Conservation (phyloP, 64 coral and sea anemone genomes). For the Stylophora pistillata region DNA sequence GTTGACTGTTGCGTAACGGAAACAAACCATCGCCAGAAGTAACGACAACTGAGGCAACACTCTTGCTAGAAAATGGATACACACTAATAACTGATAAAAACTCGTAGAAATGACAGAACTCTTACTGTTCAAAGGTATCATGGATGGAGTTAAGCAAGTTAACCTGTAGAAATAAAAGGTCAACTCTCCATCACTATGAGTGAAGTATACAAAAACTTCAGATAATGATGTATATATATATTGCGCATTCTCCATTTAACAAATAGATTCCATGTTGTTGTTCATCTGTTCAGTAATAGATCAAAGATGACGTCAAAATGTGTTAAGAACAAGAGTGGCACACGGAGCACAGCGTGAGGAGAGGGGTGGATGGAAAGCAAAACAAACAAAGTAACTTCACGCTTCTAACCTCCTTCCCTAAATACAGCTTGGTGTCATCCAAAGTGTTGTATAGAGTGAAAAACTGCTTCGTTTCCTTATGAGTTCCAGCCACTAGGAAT, state of each 20-base stretch:
- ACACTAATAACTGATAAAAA: not conserved
- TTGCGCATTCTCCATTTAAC: too few species aligned
- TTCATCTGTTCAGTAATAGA: not conserved
- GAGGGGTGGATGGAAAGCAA: not conserved
- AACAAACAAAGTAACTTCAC: not conserved
- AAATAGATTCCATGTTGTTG: too few species aligned
- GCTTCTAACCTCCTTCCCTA: slow-evolving; percentile 86
- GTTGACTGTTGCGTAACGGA: not conserved
- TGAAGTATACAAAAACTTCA: too few species aligned
- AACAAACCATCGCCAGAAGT: not conserved
- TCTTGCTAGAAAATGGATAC: not conserved
- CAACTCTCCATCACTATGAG: not conserved
- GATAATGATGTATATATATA: too few species aligned
- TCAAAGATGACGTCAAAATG: not conserved
- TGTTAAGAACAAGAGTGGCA: too few species aligned
- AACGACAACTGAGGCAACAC: not conserved
- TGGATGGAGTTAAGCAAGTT: slow-evolving; percentile 97
- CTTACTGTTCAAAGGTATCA: slow-evolving; percentile 98
- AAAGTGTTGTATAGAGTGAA: slow-evolving; percentile 96
- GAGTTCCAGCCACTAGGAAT: slow-evolving; percentile 79
- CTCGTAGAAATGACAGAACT: not conserved
- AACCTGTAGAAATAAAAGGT: slow-evolving; percentile 53
- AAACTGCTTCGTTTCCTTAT: slow-evolving; percentile 98
- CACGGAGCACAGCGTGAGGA: not conserved
- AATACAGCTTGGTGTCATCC: slow-evolving; percentile 90